Percentiles rank a stretch among this genome's conserved stretches.
Conservation (phyloP, 2,888 invertebrate genomes). For the Nomada fucata region DNA sequence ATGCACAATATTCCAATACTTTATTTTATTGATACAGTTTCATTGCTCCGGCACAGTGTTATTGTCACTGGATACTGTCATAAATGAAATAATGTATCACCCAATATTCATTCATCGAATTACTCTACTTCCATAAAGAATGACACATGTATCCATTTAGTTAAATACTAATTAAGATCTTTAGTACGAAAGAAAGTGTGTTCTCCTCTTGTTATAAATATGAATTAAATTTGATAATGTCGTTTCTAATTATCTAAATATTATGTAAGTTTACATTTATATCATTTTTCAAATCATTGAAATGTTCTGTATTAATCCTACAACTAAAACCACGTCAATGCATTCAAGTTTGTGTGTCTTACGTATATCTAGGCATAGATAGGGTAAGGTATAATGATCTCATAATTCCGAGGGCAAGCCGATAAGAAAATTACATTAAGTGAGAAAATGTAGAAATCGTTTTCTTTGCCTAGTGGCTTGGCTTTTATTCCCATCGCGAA, state of each 20-base stretch:
- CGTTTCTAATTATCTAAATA: not conserved
- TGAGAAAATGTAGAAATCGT: not conserved
- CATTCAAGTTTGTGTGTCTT: no score
- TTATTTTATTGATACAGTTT: not conserved
- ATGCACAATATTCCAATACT: not conserved
- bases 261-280: not conserved
- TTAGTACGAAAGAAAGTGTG: no score
- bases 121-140: no score
- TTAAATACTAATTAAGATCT: no score
- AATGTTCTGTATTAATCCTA: not conserved
- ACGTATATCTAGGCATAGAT: not conserved
- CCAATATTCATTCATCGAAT: no score
- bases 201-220: no score
- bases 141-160: no score
- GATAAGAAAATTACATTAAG: slow-evolving; percentile 33
- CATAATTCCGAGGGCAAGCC: slow-evolving; percentile 18
- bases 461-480: slow-evolving; percentile 1
- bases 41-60: not conserved
- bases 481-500: slow-evolving; percentile 27
- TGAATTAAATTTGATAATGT: no score
- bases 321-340: no score
- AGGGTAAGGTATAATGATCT: slow-evolving; percentile 24
- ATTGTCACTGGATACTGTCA: no score
- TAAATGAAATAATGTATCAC: no score
- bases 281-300: not conserved